phyloP scores from a whole-genome alignment of 1,140 invertebrate genomes.

The Caenorhabditis latens region DNA sequence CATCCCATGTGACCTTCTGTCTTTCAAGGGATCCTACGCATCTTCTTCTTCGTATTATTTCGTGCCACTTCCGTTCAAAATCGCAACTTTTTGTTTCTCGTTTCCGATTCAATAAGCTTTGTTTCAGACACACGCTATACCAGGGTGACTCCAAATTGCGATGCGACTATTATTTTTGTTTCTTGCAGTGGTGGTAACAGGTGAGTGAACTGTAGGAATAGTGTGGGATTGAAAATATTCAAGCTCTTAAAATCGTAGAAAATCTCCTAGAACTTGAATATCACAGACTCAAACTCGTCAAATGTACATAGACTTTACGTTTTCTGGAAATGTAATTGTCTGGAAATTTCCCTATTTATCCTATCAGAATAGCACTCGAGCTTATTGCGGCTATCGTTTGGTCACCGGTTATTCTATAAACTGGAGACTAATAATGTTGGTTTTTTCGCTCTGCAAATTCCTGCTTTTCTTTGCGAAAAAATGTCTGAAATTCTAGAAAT shows the following conservation, averaged over 20 bases:
- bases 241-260: not conserved
- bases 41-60: not conserved
- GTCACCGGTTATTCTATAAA: too few species aligned
- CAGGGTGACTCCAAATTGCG: not conserved
- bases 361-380: too few species aligned
- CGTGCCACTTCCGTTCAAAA: slow-evolving; percentile 19
- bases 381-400: too few species aligned
- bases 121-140: not conserved
- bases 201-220: not conserved
- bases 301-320: too few species aligned
- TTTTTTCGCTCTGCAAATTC: too few species aligned
- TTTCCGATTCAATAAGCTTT: not conserved
- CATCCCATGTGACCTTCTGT: slow-evolving; percentile 1
- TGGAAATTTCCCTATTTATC: too few species aligned
- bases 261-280: not conserved
- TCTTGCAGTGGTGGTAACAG: not conserved
- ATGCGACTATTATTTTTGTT: slow-evolving; percentile 19
- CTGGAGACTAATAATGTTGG: too few species aligned
- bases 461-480: too few species aligned
- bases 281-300: too few species aligned
- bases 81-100: not conserved
- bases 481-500: too few species aligned
- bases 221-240: not conserved
- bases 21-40: not conserved
- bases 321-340: too few species aligned